Conservation (phyloP, 2,888 invertebrate genomes). For the Periphyllus acericola region DNA sequence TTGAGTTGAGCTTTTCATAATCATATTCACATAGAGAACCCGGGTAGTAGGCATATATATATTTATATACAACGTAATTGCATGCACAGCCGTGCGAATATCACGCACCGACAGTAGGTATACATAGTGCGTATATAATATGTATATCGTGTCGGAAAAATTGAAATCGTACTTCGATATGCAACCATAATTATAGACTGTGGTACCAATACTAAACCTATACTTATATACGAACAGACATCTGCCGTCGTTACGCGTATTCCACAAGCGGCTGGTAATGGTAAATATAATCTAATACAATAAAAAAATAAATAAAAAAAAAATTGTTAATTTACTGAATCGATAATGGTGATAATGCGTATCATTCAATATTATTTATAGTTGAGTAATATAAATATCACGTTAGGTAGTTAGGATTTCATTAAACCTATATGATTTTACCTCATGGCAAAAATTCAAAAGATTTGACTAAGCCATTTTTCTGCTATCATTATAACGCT, state of each 20-base stretch:
- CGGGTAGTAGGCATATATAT: background rate
- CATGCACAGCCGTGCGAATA: background rate
- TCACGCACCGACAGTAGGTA: background rate
- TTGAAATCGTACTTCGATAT: background rate
- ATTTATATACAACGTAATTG: background rate
- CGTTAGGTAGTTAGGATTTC: too few species aligned
- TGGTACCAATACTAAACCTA: background rate
- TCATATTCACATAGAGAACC: background rate
- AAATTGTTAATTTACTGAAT: too few species aligned
- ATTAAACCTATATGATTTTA: too few species aligned
- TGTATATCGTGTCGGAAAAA: background rate
- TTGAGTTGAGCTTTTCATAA: slow-evolving; percentile 20
- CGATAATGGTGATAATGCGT: too few species aligned
- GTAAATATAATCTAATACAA: too few species aligned
- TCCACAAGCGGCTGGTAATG: background rate
- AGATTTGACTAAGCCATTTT: too few species aligned
- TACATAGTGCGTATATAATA: too few species aligned
- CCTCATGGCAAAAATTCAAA: too few species aligned
- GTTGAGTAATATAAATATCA: too few species aligned
- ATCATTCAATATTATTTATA: too few species aligned
- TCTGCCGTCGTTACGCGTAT: background rate
- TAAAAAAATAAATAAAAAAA: too few species aligned
- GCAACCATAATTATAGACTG: background rate
- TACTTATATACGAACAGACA: background rate
- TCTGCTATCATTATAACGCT: too few species aligned